Evolutionary conservation across 2,113 vertebrate genomes (phyloP), one percentile per base, ranked within the genome.

Genomic region (Mus musculus): DNA sequence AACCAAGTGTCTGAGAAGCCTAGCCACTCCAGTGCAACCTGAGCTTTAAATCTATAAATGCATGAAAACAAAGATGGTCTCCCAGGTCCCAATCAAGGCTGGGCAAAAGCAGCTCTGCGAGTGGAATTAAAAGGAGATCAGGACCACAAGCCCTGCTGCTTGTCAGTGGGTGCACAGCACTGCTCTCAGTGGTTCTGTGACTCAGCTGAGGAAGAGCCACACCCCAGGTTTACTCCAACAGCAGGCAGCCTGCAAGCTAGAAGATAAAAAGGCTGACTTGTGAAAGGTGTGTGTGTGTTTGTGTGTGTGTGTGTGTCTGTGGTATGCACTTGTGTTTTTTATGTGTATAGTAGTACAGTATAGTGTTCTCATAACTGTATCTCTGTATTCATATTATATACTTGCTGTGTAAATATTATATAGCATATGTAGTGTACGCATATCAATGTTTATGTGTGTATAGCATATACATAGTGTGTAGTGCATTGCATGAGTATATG

Each of bases 1-100:
- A 94, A 56, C 56, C 93, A 88, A 1, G n/a, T 81, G 81, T 95
- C 26, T 94, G 49, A 17, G 80, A n/a, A 84, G 87, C 94, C 75
- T 56, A 30, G 17, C 67, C 49, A 30, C 39, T 26, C 16, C 80
- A 22, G 42, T 39, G 91, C 78, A 77, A 24, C 87, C 86, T 49
- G 14, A 71, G 6, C 46, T 90, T 95, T 71, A 75, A 87, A 75
- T 61, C 30, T 20, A 4, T 63, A 81, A 89, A 49, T 49, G 26
- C 28, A 36, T 90, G 30, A 94, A 95, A 93, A 82, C 24, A 28
- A 42, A 61, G 65, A 56, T 1, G 67, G 36, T 6, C 7, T 5
- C 0, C 78, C 56, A 1, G 1, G 33, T 88, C 56, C 69, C 20
- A 20, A 46, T 59, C 59, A 36, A 3, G 28, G 39, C 56, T 71